Percentiles rank a stretch among this genome's conserved stretches.
Evolutionary conservation across 2,113 vertebrate species (phyloP).

Genomic region (Ictidomys tridecemlineatus): DNA sequence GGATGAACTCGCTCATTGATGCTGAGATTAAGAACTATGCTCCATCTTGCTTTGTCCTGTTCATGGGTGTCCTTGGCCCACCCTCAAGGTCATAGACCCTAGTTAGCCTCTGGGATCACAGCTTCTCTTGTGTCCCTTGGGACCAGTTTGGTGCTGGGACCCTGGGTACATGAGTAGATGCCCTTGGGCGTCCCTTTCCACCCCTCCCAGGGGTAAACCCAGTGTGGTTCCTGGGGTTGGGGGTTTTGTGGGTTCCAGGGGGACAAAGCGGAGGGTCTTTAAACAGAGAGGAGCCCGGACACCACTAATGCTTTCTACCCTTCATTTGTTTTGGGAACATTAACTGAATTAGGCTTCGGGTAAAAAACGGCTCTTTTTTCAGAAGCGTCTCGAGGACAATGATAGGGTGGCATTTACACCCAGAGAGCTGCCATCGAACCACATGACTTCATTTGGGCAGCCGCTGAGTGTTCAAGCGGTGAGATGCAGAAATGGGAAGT

Average conservation of each 20-base stretch:
- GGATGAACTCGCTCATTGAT: background rate
- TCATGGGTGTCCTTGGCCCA: background rate
- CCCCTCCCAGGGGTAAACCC: slow-evolving; percentile 63
- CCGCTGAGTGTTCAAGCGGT: slow-evolving; percentile 63
- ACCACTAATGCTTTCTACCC: background rate
- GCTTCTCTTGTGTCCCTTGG: background rate
- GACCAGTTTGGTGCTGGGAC: background rate
- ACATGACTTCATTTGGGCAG: slow-evolving; percentile 79
- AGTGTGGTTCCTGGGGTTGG: background rate
- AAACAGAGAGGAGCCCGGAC: slow-evolving; percentile 67
- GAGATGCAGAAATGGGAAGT: accelerated
- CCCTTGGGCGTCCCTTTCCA: accelerated
- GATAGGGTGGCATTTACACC: slow-evolving; percentile 73
- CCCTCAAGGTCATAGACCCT: background rate
- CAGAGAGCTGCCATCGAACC: slow-evolving; percentile 75
- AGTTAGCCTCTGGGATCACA: background rate
- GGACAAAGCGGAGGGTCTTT: slow-evolving; percentile 74
- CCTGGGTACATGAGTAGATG: background rate
- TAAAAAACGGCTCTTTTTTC: slow-evolving; percentile 66
- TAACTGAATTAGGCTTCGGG: slow-evolving; percentile 49
- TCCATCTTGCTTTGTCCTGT: background rate
- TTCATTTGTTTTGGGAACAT: slow-evolving; percentile 51
- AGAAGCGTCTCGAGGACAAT: slow-evolving; percentile 82
- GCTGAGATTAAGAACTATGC: background rate
- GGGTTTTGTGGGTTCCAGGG: slow-evolving; percentile 58